Evolutionary conservation across 2,797 vertebrate species (phyloP), one percentile per base, ranked within the genome.

Genomic region (Fratercula arctica): DNA sequence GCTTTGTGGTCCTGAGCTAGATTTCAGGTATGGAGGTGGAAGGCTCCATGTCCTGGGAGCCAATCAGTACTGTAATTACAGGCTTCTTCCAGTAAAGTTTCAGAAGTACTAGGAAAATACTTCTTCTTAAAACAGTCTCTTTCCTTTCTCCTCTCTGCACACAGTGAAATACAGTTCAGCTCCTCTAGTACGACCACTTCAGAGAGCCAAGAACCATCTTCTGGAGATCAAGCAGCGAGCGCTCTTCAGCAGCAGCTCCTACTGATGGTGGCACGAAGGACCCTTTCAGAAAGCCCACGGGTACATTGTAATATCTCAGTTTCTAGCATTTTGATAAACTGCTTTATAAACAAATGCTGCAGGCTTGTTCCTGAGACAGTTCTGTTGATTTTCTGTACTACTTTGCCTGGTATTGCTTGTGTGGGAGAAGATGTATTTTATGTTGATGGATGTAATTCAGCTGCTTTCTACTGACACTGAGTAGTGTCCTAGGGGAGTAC

Each of bases 211-310:
- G 98, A 98, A 4, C 97, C 95, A 0, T 98, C 98, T 72, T 98
- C 98, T 0, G 97, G 97, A 46, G 98, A 98, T 63, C 97, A 97
- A 29, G 97, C 97, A 4, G 97, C 97, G 13, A 98, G 97, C 0
- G 98, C 97, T 0, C 97, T 98, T 26, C 98, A 98, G 63, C 98
- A 98, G 46, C 98, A 98, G 93, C 97, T 98, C 54, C 86, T 98
- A 16, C 90, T 98, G 51, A 98, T 98, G 98, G 96, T 98, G 94
- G 98, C 98, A 66, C 97, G 97, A 76, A 98, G 98, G 93, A 98
- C 97, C 29, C 98, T 97, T 87, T 94, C 98, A 10, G 98, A 98
- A 85, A 96, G 84, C 77, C 97, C 97, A 50, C 95, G 95, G 98
- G 98, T 98, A 97, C 3, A 17, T 81, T 75, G 60, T 70, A 69